Evolutionary conservation across 2,113 vertebrate species (phyloP), one percentile per base, ranked within the genome.

Genomic region (Solea senegalensis): DNA sequence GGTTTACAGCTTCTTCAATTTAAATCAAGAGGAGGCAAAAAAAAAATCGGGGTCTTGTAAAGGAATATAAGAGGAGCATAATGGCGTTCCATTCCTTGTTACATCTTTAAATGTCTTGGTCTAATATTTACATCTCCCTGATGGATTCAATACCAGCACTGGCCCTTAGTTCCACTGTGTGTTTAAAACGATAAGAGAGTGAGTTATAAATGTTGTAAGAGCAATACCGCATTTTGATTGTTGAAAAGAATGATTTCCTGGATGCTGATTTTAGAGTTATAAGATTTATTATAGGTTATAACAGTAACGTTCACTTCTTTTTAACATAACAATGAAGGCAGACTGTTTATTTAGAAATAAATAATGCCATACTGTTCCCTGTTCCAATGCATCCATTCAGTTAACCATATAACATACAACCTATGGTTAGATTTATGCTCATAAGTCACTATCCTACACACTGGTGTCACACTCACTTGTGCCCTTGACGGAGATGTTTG

Each of bases 1-100:
- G 21, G 57, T 76, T 91, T 86, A 80, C 82, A 81, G 80, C 74
- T 87, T 85, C 83, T 83, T 88, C 72, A 88, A 71, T 83, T 88
- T 88, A 81, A 91, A 83, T 73, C 74, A 21, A 21, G 21, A 21
- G 48, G 8, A 46, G 69, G 77, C 72, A 80, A 84, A 85, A 61
- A 65, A 28, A 69, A 54, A 46, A 57, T 79, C 74, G 82, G 82
- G 82, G 89, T 84, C 84, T 88, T 91, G 80, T 74, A 72, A 88
- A 88, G 76, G 80, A 88, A 90, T 89, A 89, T 86, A 66, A 69
- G 50, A 84, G 68, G 80, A 87, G 82, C 65, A 65, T 79, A 86
- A 88, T 89, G 81, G 76, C 82, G 77, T 84, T 55, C 45, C 13
- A 1, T 82, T 79, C 52, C 79, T 74, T 76, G 80, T 83, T 82